Conservation (phyloP, 2,888 invertebrate species). For the Psococerastis gibbosa region DNA sequence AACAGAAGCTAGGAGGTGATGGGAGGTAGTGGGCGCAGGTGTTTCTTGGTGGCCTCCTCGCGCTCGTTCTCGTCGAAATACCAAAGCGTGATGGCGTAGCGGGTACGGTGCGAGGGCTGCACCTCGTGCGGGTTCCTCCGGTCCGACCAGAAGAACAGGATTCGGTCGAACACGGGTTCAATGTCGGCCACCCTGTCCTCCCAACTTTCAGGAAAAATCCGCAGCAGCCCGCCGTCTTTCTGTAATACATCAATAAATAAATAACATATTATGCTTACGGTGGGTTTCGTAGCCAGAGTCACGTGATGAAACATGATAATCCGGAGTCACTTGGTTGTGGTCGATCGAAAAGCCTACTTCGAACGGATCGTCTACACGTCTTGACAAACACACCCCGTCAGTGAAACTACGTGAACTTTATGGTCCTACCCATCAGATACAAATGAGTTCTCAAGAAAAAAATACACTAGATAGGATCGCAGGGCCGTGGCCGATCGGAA, state of each 20-base stretch:
- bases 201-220: constrained; percentile 81
- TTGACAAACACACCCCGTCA: too few species aligned
- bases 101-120: constrained; percentile 73
- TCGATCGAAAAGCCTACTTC: too few species aligned
- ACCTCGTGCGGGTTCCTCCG: constrained; percentile 93
- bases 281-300: too few species aligned
- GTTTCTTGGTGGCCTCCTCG: constrained; percentile 46
- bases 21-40: constrained; percentile 23
- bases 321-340: too few species aligned
- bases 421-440: too few species aligned
- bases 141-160: constrained; percentile 97
- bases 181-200: constrained; percentile 71
- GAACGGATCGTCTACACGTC: too few species aligned
- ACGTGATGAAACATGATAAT: too few species aligned
- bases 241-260: constrained; percentile 20
- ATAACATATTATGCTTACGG: too few species aligned
- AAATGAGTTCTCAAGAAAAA: too few species aligned
- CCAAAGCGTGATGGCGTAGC: constrained; percentile 82
- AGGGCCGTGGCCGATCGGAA: too few species aligned
- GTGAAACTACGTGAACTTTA: too few species aligned
- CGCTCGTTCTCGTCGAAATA: constrained; percentile 75
- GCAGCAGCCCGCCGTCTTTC: constrained; percentile 60
- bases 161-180: constrained; percentile 79
- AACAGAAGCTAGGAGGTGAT: neutral
- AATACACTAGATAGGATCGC: too few species aligned